Base-by-base conservation (phyloP, 2,113 vertebrate species). In the Drymodes brunneopygia region DNA sequence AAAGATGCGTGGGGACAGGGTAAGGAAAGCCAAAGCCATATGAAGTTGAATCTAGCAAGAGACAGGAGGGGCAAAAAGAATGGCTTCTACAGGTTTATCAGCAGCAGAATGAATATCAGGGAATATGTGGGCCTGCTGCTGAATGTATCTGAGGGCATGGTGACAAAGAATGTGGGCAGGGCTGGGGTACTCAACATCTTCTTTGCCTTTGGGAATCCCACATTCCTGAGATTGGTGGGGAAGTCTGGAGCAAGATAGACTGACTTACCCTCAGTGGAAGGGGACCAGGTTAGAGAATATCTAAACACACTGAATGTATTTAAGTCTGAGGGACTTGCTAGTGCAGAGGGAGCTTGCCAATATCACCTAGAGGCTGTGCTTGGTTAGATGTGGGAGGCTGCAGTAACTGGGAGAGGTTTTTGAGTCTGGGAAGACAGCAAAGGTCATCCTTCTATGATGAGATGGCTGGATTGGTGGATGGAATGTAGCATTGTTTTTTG, bases 1-100 rank as follows among this genome's bases (percentile, higher is more conserved):
- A 86, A 82, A 7, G 11, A 16, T 28, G 13, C 0, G 0, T 33
- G 10, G 14, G 10, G 5, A n/a, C 14, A 28, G 27, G 8, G 4
- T 38, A 51, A 75, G 19, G 27, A 80, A 94, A 72, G 24, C 11
- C 23, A 81, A 81, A 87, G 15, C 21, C 14, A 14, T 6, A 2
- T 33, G 20, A 22, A 86, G 2, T 38, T 71, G 5, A 79, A 88
- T 29, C 9, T 35, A 17, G 7, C 23, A 62, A 54, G 38, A 20
- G 18, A 16, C 1, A 4, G 5, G 20, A 79, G 82, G 35, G 7
- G 38, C 29, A 77, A 36, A 6, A 62, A n/a, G 45, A 73, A 50
- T 58, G 62, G 5, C 6, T 77, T 72, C 18, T 71, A 11, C 16
- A 8, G 13, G 5, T 64, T 72, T 67, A 72, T 36, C 9, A 51